phyloP scores from a whole-genome alignment of 2,888 invertebrate genomes.

The Nudaria mundana region DNA sequence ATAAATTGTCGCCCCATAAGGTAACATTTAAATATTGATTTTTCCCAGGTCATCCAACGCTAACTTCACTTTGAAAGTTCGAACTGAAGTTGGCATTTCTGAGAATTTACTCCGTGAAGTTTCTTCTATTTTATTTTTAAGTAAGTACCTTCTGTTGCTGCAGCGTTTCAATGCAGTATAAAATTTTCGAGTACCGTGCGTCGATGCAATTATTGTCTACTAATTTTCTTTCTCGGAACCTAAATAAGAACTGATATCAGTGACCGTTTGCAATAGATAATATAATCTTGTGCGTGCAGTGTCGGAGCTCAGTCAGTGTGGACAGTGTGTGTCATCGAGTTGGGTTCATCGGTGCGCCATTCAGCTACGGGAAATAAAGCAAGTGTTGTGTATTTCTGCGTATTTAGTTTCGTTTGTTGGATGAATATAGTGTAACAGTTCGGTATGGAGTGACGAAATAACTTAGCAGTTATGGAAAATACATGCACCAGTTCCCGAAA shows the following conservation, averaged over 20 bases:
- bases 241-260: constrained; percentile 31
- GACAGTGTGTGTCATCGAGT: constrained; percentile 72
- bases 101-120: constrained; percentile 59
- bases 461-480: constrained; percentile 58
- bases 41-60: too few species aligned
- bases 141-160: constrained; percentile 56
- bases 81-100: constrained; percentile 69
- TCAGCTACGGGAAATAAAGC: constrained; percentile 55
- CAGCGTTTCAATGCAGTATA: constrained; percentile 44
- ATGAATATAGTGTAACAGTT: constrained; percentile 46
- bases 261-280: constrained; percentile 40
- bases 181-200: constrained; percentile 38
- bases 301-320: constrained; percentile 57
- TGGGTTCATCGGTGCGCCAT: constrained; percentile 69
- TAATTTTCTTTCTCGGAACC: constrained; percentile 25
- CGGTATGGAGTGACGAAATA: constrained; percentile 62
- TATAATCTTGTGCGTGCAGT: constrained; percentile 33
- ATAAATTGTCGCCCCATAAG: too few species aligned
- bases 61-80: constrained; percentile 28
- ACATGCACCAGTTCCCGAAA: constrained; percentile 45
- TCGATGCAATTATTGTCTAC: constrained; percentile 29
- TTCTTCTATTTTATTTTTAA: constrained; percentile 66
- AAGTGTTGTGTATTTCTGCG: constrained; percentile 60
- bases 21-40: too few species aligned
- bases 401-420: constrained; percentile 39